Evolutionary conservation across 2,888 invertebrate species (phyloP).

Genomic region (Chironomus tentans): DNA sequence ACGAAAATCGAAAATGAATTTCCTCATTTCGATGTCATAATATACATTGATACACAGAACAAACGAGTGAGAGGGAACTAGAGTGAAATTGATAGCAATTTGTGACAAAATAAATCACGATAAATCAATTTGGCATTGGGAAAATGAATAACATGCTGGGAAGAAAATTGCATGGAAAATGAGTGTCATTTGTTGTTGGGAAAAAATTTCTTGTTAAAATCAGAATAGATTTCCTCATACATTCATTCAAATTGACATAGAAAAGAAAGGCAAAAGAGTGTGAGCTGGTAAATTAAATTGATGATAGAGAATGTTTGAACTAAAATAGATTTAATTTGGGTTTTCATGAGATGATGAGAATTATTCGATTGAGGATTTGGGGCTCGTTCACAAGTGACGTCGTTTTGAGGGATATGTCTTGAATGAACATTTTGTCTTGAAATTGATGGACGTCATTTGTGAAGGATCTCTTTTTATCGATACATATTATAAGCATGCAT

Average conservation of each 20-base stretch:
- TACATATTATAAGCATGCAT: no score
- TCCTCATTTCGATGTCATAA: background rate
- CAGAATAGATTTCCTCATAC: background rate
- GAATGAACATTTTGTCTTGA: no score
- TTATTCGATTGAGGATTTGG: no score
- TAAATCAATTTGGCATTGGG: background rate
- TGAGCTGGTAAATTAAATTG: no score
- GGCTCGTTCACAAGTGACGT: no score
- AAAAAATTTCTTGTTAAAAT: background rate
- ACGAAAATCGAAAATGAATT: background rate
- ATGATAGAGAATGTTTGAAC: no score
- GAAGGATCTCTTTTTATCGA: no score
- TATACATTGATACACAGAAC: background rate
- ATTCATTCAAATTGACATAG: background rate
- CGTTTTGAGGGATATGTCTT: no score
- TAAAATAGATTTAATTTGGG: no score
- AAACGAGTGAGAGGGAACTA: no score
- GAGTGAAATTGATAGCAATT: background rate
- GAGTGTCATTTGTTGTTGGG: slow-evolving; percentile 1
- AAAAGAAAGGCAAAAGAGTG: background rate
- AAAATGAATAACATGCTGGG: background rate
- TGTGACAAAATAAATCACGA: slow-evolving; percentile 12
- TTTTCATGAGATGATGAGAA: no score
- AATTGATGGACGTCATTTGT: no score
- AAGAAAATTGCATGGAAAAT: background rate